phyloP scores from a whole-genome alignment of 2,113 vertebrate genomes.

The Eolophus roseicapilla region DNA sequence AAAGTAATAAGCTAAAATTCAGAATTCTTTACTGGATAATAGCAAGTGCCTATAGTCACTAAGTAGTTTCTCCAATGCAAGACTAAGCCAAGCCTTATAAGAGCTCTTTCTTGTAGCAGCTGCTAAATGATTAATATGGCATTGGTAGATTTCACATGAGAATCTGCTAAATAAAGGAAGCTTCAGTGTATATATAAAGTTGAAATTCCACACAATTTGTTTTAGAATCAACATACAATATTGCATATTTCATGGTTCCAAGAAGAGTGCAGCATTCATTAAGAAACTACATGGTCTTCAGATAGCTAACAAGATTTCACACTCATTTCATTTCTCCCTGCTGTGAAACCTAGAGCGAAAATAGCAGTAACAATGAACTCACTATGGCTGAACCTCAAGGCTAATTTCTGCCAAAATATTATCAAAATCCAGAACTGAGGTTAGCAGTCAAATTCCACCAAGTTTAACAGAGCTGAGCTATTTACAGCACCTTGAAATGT shows the following conservation, averaged over 20 bases:
- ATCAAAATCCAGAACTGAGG: background rate
- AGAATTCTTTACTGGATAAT: conserved; percentile 3
- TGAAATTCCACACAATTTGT: conserved; percentile 36
- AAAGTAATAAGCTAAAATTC: conserved; percentile 6
- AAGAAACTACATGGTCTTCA: conserved; percentile 39
- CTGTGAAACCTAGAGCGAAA: conserved; percentile 30
- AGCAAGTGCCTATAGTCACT: background rate
- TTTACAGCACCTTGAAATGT: background rate
- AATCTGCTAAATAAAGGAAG: conserved; percentile 44
- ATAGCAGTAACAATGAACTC: conserved; percentile 9
- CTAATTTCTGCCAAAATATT: conserved; percentile 40
- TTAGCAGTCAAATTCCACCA: background rate
- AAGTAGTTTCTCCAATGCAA: conserved; percentile 30
- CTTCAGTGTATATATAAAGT: background rate
- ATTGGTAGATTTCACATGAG: conserved; percentile 48
- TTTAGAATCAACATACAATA: conserved; percentile 31
- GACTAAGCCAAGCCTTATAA: conserved; percentile 8
- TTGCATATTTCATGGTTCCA: conserved; percentile 47
- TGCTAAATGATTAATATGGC: conserved; percentile 56
- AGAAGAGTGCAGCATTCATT: conserved; percentile 13
- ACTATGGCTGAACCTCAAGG: conserved; percentile 3
- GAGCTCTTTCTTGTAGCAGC: conserved; percentile 24
- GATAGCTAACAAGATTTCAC: conserved; percentile 56
- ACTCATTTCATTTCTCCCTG: conserved; percentile 24
- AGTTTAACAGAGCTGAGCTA: background rate